Conservation (phyloP, 2,888 invertebrate genomes). For the Chrysina gloriosa region DNA sequence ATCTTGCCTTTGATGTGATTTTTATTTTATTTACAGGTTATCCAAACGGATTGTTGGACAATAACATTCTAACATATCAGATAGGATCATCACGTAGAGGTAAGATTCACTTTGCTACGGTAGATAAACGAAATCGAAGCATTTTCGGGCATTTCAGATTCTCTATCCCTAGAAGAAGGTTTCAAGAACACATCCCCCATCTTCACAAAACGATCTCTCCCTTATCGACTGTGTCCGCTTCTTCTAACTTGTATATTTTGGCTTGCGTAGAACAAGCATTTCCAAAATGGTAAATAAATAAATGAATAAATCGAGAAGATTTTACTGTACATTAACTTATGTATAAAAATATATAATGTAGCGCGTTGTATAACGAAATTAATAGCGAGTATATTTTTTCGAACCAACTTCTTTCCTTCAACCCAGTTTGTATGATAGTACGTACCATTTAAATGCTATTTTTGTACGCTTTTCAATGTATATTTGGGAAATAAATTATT, state of each 20-base stretch:
- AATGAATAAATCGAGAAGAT: conserved; percentile 23
- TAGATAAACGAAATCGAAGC: not conserved
- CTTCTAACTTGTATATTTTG: conserved; percentile 36
- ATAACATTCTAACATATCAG: conserved; percentile 46
- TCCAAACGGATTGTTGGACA: conserved; percentile 33
- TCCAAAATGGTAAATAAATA: conserved; percentile 4
- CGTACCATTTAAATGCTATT: conserved; percentile 48
- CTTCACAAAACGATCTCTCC: conserved; percentile 13
- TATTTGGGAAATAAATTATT: conserved; percentile 39
- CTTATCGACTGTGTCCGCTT: conserved; percentile 27
- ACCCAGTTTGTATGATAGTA: conserved; percentile 34
- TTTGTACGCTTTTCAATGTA: conserved; percentile 50
- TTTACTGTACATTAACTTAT: conserved; percentile 30
- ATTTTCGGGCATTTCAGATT: conserved; percentile 45
- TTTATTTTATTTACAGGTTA: conserved; percentile 29
- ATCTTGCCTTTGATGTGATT: not conserved
- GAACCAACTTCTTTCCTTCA: conserved; percentile 27
- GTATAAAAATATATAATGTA: conserved; percentile 29
- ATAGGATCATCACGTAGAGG: conserved; percentile 45
- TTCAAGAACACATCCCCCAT: conserved; percentile 22
- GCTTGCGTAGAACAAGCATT: conserved; percentile 27
- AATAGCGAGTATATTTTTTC: conserved; percentile 29
- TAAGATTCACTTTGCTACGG: conserved; percentile 16
- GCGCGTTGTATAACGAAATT: conserved; percentile 32
- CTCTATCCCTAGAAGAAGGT: conserved; percentile 46